Base-by-base conservation (phyloP, 53 echinoderm and acorn worm genomes). In the Astropecten irregularis region DNA sequence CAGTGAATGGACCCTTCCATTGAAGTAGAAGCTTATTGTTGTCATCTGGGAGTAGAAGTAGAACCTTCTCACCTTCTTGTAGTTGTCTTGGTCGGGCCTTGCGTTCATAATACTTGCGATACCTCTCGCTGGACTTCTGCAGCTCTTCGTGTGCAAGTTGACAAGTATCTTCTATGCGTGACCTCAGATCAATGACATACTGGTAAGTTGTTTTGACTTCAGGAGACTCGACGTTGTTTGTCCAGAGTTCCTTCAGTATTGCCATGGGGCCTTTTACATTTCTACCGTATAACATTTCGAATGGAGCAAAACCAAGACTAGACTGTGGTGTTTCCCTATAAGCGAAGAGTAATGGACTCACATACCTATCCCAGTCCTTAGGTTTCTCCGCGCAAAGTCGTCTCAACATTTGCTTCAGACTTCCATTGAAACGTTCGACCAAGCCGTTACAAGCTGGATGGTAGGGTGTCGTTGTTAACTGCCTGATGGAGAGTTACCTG, bases 21-120 rank as follows among this genome's bases (percentile, higher is more conserved):
- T n/a, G n/a, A n/a, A n/a, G n/a, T n/a, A n/a, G n/a, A n/a, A 92
- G 52, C 37, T 89, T 89, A 44, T 87, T 92, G 18, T 60, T 48
- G 36, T 86, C 73, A 6, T 62, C 88, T 42, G 91, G 91, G 25
- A 76, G 30, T 0, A 91, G 64, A 9, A 73, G 73, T 33, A 77
- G 52, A 2, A 87, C 81, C 20, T 81, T 68, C 52, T 87, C 87
- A 23, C 87, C 81, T 50, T 66, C 69, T 15, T 69, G 67, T 3
- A 81, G 53, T 26, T 87, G 25, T n/a, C 81, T 21, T 14, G 31
- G 21, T 66, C 49, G 31, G 35, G 76, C 22, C 35, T 49, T 86
- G 29, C 25, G 38, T 40, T 76, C 48, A 36, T 86, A 69, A 21
- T 69, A 25, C 29, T 54, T 54, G 21, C 65, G 68, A 23, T 79